Base-by-base conservation (phyloP, 2,888 invertebrate genomes). In the Cryptocheilus praepositus region DNA sequence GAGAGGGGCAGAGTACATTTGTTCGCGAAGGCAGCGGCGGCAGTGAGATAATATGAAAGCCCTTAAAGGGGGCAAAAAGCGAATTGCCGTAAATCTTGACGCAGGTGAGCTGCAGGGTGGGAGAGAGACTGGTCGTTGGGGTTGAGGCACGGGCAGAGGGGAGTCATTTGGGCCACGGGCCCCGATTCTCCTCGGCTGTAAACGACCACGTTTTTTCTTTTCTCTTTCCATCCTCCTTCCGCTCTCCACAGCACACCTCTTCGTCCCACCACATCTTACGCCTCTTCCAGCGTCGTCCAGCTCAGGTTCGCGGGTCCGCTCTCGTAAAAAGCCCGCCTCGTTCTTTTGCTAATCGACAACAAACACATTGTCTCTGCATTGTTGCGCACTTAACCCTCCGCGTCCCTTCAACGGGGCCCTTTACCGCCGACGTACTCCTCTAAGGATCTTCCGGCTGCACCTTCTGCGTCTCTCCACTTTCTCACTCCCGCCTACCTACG, bases 351-450 rank as follows among this genome's bases (percentile, higher is more conserved):
- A 86, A 86, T 86, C 86, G 84, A 83, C 85, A 83, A 81, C 77
- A 81, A 82, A 84, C 79, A 85, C 84, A 85, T 85, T 84, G 85
- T 85, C 82, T 84, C 76, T 78, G 76, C 72, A 79, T 73, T 60
- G 78, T 74, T 79, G 76, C 72, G 61, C 66, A 51, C 49, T 56
- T 59, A 68, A 61, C 69, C 3, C 64, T 62, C 61, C 44, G 49
- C 43, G 2, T 25, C 3, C 25, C 25, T 28, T 21, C 55, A 49
- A 19, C 54, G 22, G 22, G 11, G 7, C 7, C 54, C 21, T n/a
- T 25, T 15, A 36, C 54, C 45, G 49, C 62, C 45, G 15, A 45
- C 15, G 49, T 51, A 16, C 59, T 22, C 25, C 51, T 57, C 13
- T 45, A 44, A 36, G n/a, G 21, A 3, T 45, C 54, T 19, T 36